A percentile compares a stretch with the other conserved stretches of the same genome.
Conservation (phyloP, 2,797 vertebrate genomes). For the Hoplostethus mediterraneus region DNA sequence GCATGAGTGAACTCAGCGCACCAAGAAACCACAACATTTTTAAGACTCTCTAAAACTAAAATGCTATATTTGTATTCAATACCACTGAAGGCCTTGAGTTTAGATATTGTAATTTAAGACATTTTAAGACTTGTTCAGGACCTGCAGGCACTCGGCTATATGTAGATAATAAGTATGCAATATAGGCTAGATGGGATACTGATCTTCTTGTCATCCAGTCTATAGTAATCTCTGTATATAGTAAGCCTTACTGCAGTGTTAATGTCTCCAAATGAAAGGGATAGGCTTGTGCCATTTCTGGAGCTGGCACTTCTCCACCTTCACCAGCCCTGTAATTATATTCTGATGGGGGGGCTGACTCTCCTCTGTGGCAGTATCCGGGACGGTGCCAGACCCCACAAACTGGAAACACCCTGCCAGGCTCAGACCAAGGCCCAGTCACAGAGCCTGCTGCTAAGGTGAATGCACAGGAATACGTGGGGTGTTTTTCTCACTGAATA, state of each 20-base stretch:
- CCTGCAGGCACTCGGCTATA: neutral
- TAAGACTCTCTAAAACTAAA: no score
- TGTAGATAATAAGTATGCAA: neutral
- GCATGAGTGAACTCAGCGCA: no score
- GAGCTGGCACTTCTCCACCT: slow-evolving; percentile 61
- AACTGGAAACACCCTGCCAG: slow-evolving; percentile 35
- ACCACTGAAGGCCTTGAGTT: no score
- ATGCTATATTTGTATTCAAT: no score
- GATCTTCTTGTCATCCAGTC: neutral
- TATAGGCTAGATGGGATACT: neutral
- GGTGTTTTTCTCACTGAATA: slow-evolving; percentile 34
- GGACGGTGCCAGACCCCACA: slow-evolving; percentile 46
- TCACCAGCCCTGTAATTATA: slow-evolving; percentile 72
- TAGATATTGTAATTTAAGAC: no score
- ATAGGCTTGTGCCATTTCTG: slow-evolving; percentile 63
- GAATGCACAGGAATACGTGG: slow-evolving; percentile 40
- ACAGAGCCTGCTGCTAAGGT: slow-evolving; percentile 40
- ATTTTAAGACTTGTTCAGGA: no score
- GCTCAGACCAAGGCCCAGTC: slow-evolving; percentile 16
- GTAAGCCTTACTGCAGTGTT: slow-evolving; percentile 41
- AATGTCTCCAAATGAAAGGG: slow-evolving; percentile 69
- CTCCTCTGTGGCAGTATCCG: slow-evolving; percentile 51
- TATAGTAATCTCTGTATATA: slow-evolving; percentile 9
- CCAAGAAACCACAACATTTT: no score
- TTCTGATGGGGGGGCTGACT: slow-evolving; percentile 53